These are phyloP conservation scores for Hyla sarda DNA, from an alignment of 2,113 vertebrate genomes.

Conservation along the genomic window DNA sequence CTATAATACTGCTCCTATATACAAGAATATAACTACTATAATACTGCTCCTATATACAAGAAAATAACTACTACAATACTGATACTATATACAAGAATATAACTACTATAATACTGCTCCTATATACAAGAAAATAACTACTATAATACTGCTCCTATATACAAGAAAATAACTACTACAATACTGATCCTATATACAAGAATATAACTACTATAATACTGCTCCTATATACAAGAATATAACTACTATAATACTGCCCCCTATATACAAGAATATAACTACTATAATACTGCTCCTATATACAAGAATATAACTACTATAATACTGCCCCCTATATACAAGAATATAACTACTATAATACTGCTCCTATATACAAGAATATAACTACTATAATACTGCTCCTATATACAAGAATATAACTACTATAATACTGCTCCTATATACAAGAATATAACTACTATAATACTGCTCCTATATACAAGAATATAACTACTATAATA, in stretches of 20 bases:
- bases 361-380: too few relatives aligned
- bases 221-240: background rate
- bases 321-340: too few relatives aligned
- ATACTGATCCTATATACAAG: background rate
- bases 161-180: constrained; percentile 6
- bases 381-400: too few relatives aligned
- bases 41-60: background rate
- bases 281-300: too few relatives aligned
- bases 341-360: background rate
- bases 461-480: too few relatives aligned
- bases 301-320: background rate
- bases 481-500: too few relatives aligned
- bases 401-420: too few relatives aligned
- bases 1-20: background rate
- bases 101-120: background rate
- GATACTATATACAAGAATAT: background rate
- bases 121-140: background rate
- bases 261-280: background rate
- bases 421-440: too few relatives aligned
- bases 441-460: too few relatives aligned
- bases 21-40: constrained; percentile 2
- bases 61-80: background rate
- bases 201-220: constrained; percentile 14
- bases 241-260: constrained; percentile 4
- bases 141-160: background rate